These are phyloP conservation scores for Lomographa bimaculata DNA, from an alignment of 2,888 invertebrate species.

Conservation along the genomic window DNA sequence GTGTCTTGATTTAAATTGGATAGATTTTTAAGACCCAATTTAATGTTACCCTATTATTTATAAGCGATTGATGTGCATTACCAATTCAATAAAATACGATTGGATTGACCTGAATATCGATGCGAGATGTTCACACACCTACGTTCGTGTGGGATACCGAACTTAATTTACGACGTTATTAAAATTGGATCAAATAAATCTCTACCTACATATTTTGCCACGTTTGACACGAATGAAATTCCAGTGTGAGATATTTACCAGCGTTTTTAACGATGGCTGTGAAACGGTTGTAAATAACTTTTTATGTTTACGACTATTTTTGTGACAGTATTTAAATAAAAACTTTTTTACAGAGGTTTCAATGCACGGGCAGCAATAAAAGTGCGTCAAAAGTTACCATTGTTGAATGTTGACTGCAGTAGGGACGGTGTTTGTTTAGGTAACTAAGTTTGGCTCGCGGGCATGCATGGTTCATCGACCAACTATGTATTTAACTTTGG, in stretches of 20 bases:
- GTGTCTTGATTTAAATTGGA: too few relatives aligned
- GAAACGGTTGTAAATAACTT: slow-evolving; percentile 31
- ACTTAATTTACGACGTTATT: slow-evolving; percentile 22
- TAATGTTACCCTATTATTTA: too few relatives aligned
- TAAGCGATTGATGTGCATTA: slow-evolving; percentile 1
- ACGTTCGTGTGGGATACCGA: slow-evolving; percentile 15
- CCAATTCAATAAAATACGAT: slow-evolving; percentile 1
- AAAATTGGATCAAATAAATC: slow-evolving; percentile 33
- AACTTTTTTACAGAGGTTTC: slow-evolving; percentile 21
- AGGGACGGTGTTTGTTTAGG: slow-evolving; percentile 74
- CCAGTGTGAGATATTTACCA: slow-evolving; percentile 25
- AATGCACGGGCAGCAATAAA: slow-evolving; percentile 41
- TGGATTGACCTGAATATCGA: slow-evolving; percentile 10
- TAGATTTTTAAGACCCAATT: too few relatives aligned
- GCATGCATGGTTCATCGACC: slow-evolving; percentile 59
- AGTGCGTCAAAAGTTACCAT: slow-evolving; percentile 40
- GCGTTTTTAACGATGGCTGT: slow-evolving; percentile 28
- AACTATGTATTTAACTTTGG: slow-evolving; percentile 69
- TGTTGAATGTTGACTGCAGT: slow-evolving; percentile 71
- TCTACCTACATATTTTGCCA: slow-evolving; percentile 30
- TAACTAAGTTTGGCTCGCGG: slow-evolving; percentile 69
- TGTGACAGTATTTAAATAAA: slow-evolving; percentile 26
- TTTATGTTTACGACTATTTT: slow-evolving; percentile 31
- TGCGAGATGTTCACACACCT: slow-evolving; percentile 20
- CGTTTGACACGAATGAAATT: slow-evolving; percentile 19